Evolutionary conservation across 1,140 invertebrate species (phyloP), one percentile per base, ranked within the genome.

Genomic region (Conus betulinus): DNA sequence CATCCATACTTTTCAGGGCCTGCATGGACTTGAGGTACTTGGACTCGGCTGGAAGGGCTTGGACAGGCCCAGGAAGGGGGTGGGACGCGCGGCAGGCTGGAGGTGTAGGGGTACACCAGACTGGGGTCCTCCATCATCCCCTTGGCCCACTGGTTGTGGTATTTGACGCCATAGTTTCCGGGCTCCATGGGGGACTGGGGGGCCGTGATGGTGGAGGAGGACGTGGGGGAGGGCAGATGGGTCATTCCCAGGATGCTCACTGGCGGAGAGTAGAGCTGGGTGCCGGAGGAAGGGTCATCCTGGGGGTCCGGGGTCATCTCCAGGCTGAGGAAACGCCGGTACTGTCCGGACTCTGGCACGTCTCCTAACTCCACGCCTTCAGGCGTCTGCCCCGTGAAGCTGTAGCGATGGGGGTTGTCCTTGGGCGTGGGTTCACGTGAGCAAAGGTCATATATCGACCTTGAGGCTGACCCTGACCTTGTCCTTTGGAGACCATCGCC

Each of bases 391-490:
- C 89, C 90, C 15, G 92, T 90, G 60, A 91, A 74, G 87, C 92
- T 93, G 88, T 92, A 91, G 23, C 92, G 87, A 74, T 92, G 90
- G 15, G 84, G 63, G 53, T 88, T 88, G n/a, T 92, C 90, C 60
- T n/a, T 87, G 23, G n/a, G 84, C n/a, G 23, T 81, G n/a, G 74
- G 83, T 84, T 92, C 88, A 91, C 88, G 53, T 90, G 89, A 52
- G 90, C 88, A 51, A 89, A 89, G 53, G 88, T 84, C 79, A 87
- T 71, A 55, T 89, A 89, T 52, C 87, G 87, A 60, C 84, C 86
- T 27, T 84, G 82, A 39, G 87, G 81, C 27, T 60, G 78, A 63
- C 87, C 87, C 39, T 67, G 78, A 79, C 52, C 84, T 74, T 86
- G 63, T 8, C 81, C 55, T 84, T 76, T 83, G 79, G 53, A 10